phyloP scores from a whole-genome alignment of 1,140 invertebrate genomes.

The Stenopsyche tienmushanensis region DNA sequence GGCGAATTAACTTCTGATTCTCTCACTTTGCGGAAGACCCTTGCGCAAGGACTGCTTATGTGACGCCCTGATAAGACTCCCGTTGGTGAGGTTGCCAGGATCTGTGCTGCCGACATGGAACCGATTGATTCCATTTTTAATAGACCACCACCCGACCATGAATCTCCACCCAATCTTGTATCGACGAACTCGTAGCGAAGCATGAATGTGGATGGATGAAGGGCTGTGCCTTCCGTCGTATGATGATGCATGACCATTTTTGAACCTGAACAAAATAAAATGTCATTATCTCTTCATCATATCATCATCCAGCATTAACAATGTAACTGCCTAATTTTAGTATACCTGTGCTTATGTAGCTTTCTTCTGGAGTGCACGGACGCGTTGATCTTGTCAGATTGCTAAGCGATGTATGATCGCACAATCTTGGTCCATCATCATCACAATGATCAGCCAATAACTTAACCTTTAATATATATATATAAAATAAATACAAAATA shows the following conservation, averaged over 20 bases:
- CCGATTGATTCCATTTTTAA: conserved; percentile 43
- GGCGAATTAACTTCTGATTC: conserved; percentile 37
- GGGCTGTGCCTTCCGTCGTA: conserved; percentile 63
- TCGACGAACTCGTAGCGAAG: conserved; percentile 84
- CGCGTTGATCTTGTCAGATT: conserved; percentile 73
- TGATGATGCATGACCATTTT: conserved; percentile 53
- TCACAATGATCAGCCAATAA: conserved; percentile 70
- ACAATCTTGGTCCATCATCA: conserved; percentile 70
- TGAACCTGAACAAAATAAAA: conserved; percentile 38
- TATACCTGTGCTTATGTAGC: conserved; percentile 71
- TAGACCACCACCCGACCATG: conserved; percentile 57
- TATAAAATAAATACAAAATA: background rate
- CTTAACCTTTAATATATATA: conserved; percentile 35
- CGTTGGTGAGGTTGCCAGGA: conserved; percentile 45
- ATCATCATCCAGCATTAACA: too few species aligned
- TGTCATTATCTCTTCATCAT: background rate
- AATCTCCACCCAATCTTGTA: conserved; percentile 71
- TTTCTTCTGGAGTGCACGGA: conserved; percentile 74
- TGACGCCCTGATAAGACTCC: conserved; percentile 61
- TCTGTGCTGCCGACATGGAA: conserved; percentile 20
- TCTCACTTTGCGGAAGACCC: conserved; percentile 48
- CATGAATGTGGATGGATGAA: conserved; percentile 65
- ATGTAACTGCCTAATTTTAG: too few species aligned
- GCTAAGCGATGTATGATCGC: conserved; percentile 75
- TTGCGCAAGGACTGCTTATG: conserved; percentile 54